Conservation (phyloP, 2,797 vertebrate genomes). For the Halcyon badia region DNA sequence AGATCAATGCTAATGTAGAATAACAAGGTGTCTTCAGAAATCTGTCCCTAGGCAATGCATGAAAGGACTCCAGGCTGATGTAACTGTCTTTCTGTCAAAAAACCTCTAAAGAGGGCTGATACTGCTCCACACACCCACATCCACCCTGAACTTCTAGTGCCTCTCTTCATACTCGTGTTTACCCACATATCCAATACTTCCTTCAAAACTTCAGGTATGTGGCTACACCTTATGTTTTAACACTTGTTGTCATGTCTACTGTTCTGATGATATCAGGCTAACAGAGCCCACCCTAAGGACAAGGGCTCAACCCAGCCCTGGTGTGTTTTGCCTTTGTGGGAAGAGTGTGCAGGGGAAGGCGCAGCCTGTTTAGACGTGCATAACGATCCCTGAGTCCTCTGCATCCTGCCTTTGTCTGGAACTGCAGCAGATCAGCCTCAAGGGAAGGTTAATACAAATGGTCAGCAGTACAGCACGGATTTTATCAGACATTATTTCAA, state of each 20-base stretch:
- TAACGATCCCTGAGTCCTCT: fast-evolving
- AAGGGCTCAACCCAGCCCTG: neutral
- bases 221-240: neutral
- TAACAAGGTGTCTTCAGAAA: neutral
- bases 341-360: neutral
- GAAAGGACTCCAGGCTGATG: neutral
- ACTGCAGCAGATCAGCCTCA: neutral
- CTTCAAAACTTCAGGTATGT: neutral
- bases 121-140: neutral
- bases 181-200: fast-evolving
- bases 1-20: neutral
- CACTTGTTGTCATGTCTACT: neutral
- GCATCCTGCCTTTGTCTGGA: neutral
- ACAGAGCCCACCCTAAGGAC: neutral
- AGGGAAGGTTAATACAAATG: neutral
- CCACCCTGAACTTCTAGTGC: neutral
- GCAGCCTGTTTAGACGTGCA: fast-evolving
- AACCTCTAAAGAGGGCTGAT: neutral
- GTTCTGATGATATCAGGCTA: neutral
- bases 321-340: neutral
- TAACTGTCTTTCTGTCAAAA: fast-evolving
- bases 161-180: neutral
- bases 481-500: neutral
- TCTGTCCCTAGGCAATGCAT: neutral
- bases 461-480: fast-evolving